These are phyloP conservation scores for Melieria omissa DNA, from an alignment of 2,888 invertebrate species.

Conservation along the genomic window DNA sequence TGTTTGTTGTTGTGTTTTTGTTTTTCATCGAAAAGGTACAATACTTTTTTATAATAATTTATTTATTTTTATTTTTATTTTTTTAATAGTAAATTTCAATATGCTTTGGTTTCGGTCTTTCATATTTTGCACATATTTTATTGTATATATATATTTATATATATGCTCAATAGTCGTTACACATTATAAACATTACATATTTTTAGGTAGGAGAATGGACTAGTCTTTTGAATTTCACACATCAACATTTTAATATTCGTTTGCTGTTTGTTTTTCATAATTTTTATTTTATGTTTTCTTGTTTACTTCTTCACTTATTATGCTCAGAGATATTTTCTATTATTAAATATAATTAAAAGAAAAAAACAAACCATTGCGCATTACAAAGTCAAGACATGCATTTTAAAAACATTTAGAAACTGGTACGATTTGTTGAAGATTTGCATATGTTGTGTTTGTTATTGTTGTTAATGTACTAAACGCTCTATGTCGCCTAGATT, in stretches of 20 bases:
- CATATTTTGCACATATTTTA: conserved; percentile 7
- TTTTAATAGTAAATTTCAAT: no score
- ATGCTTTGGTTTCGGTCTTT: not conserved
- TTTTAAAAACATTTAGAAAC: not conserved
- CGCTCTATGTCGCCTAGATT: no score
- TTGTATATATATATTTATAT: not conserved
- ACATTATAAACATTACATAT: conserved; percentile 34
- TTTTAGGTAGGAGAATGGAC: conserved; percentile 62
- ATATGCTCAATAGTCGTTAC: not conserved
- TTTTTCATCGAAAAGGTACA: conserved; percentile 12
- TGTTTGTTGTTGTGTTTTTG: conserved; percentile 45
- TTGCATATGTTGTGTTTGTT: not conserved
- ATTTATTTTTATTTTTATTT: conserved; percentile 8
- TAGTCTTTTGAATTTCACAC: conserved; percentile 65
- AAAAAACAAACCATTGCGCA: not conserved
- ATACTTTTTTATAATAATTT: not conserved
- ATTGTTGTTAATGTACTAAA: not conserved
- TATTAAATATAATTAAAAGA: not conserved
- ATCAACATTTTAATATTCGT: conserved; percentile 57
- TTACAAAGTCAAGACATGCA: not conserved
- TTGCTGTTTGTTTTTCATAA: conserved; percentile 32
- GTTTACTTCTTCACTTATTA: not conserved
- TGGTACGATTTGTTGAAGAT: not conserved
- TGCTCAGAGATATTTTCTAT: not conserved
- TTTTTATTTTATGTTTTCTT: conserved; percentile 13